Base-by-base conservation (phyloP, 2,888 invertebrate species). In the Ophion costatus region DNA sequence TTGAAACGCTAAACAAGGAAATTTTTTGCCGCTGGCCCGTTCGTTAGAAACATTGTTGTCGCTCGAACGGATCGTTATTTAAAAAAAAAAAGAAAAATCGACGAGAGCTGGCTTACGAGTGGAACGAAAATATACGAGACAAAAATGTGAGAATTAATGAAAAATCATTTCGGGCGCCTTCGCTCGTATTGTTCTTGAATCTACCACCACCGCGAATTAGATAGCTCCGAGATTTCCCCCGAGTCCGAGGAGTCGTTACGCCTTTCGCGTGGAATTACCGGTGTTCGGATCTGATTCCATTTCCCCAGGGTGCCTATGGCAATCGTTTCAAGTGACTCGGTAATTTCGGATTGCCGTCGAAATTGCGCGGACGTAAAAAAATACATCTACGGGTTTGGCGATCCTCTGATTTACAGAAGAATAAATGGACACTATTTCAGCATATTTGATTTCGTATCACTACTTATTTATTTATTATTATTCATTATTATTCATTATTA, bases 301-400 rank as follows among this genome's bases (percentile, higher is more conserved):
- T 51, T 51, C 51, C 51, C 14, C 5, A 5, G 51, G 51, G 51
- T 2, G 5, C 14, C 3, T 0, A 17, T 51, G 64, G 64, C 64
- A 81, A 82, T 82, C 81, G 70, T 24, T 42, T 57, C 3, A 20
- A 82, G 81, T 82, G 81, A 38, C 70, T 56, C 42, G 38, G 9
- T 38, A 38, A 7, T 6, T 38, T 38, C 38, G 38, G 38, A 7
- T 38, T 38, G 0, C 38, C 38, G 9, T 6, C 9, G 1, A 38
- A 38, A 38, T 38, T 6, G 9, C 38, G 38, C 38, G 38, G 9
- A 38, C 38, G 9, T 38, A 9, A 38, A 38, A 38, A 38, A 38
- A 38, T 38, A 38, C 9, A 38, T 38, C 38, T 38, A 38, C 7
- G 38, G 6, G 6, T 38, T 38, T 38, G 38, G 38, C 5, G 7